These are phyloP conservation scores for Temnothorax unifasciatus DNA, from an alignment of 2,888 invertebrate species.

Conservation along the genomic window DNA sequence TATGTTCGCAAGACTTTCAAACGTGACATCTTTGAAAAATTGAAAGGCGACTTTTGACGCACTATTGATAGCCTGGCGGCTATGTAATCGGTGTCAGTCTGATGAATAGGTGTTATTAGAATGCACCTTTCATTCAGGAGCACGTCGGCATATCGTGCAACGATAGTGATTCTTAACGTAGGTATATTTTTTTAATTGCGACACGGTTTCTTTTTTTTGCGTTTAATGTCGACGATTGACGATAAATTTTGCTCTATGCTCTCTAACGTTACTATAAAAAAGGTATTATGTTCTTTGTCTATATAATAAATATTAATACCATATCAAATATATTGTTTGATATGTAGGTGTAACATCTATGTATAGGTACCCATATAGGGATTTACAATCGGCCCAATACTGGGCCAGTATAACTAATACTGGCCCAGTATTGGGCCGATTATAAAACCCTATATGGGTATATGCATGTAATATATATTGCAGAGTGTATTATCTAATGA, in stretches of 20 bases:
- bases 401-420: too few species aligned
- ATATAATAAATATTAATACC: neutral
- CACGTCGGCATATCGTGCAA: neutral
- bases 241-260: neutral
- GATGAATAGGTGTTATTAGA: slow-evolving; percentile 33
- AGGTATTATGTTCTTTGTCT: neutral
- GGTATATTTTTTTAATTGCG: slow-evolving; percentile 12
- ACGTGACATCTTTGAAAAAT: slow-evolving; percentile 18
- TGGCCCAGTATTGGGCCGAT: too few species aligned
- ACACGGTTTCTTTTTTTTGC: neutral
- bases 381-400: too few species aligned
- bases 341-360: neutral
- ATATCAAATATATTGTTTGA: neutral
- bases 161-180: neutral
- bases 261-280: too few species aligned
- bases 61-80: slow-evolving; percentile 33
- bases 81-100: slow-evolving; percentile 34
- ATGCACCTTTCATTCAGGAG: neutral
- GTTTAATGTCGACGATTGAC: neutral
- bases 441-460: too few species aligned
- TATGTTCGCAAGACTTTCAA: slow-evolving; percentile 27
- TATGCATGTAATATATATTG: neutral
- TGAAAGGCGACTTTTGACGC: slow-evolving; percentile 1
- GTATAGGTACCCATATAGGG: too few species aligned
- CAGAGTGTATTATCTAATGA: neutral